Conservation (phyloP, 2,113 vertebrate genomes). For the Amazona guildingii region DNA sequence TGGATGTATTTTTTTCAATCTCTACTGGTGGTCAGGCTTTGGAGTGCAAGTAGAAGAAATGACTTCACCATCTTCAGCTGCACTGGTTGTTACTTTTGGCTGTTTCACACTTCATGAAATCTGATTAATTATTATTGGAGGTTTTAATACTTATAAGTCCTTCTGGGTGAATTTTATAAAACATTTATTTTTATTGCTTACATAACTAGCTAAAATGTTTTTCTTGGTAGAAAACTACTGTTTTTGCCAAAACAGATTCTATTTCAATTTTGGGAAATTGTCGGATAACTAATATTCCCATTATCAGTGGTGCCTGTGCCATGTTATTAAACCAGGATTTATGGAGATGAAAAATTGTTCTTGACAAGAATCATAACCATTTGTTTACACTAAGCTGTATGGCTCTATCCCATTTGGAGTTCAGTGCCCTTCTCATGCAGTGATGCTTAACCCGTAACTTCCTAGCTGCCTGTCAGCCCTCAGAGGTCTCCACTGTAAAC, state of each 20-base stretch:
- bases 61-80: constrained; percentile 70
- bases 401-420: constrained; percentile 4
- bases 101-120: constrained; percentile 41
- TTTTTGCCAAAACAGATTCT: constrained; percentile 76
- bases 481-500: neutral
- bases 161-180: constrained; percentile 72
- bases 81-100: constrained; percentile 73
- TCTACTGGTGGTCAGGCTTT: constrained; percentile 72
- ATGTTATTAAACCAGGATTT: constrained; percentile 55
- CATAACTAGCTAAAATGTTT: constrained; percentile 76
- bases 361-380: constrained; percentile 44
- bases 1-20: constrained; percentile 45
- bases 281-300: constrained; percentile 69
- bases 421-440: neutral
- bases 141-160: constrained; percentile 55
- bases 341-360: constrained; percentile 37
- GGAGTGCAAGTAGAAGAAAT: constrained; percentile 60
- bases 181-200: constrained; percentile 78
- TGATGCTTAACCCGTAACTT: neutral
- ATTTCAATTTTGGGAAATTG: constrained; percentile 74
- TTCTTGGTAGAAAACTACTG: constrained; percentile 66
- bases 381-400: constrained; percentile 27
- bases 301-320: constrained; percentile 52
- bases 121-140: constrained; percentile 73
- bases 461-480: neutral